Evolutionary conservation across 2,888 invertebrate genomes (phyloP).

Genomic region (Drosophila koepferae): DNA sequence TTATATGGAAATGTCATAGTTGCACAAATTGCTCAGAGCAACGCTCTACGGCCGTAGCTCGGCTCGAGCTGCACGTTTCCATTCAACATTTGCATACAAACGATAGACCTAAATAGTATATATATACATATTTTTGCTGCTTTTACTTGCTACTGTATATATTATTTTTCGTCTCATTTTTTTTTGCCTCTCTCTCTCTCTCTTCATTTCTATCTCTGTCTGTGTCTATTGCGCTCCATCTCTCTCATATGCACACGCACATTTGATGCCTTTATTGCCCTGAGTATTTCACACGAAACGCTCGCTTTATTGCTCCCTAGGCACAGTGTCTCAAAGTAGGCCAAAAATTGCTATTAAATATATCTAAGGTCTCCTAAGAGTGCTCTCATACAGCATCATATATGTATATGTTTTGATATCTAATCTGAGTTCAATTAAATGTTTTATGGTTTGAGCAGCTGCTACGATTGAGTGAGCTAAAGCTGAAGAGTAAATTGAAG

Average conservation of each 20-base stretch:
- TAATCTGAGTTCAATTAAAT: background rate
- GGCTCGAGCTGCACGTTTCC: constrained; percentile 7
- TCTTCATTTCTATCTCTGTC: background rate
- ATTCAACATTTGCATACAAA: constrained; percentile 53
- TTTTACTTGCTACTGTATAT: constrained; percentile 7
- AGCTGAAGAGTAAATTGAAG: background rate
- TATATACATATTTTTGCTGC: constrained; percentile 9
- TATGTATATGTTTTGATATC: background rate
- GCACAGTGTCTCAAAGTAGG: constrained; percentile 42
- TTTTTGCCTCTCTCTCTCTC: background rate
- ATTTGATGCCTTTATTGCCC: constrained; percentile 57
- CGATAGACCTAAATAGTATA: constrained; percentile 47
- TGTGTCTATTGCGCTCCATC: background rate
- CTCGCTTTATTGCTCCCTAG: constrained; percentile 65
- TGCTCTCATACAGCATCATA: background rate
- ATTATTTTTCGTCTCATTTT: constrained; percentile 2
- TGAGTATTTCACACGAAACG: constrained; percentile 54
- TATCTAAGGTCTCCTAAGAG: constrained; percentile 14
- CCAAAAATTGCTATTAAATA: constrained; percentile 28
- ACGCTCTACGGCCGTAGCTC: background rate
- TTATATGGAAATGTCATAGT: constrained; percentile 51
- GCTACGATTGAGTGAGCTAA: background rate
- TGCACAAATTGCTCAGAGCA: constrained; percentile 50
- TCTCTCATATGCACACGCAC: constrained; percentile 32
- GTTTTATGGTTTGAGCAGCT: background rate